Evolutionary conservation across 2,888 invertebrate genomes (phyloP).

Genomic region (Dioctria linearis): DNA sequence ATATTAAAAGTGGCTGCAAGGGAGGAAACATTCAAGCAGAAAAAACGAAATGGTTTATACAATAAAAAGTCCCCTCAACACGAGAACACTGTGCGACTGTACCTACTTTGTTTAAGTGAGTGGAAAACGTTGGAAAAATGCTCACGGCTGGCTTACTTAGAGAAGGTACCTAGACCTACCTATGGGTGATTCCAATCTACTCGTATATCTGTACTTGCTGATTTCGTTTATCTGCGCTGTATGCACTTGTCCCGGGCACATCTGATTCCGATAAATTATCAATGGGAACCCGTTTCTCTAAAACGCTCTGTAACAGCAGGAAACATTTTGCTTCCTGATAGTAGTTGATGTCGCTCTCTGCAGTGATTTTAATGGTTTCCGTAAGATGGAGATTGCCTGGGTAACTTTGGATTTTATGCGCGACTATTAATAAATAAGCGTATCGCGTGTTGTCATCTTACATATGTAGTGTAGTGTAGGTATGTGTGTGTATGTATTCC

Average conservation of each 20-base stretch:
- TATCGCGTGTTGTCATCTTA: slow-evolving; percentile 37
- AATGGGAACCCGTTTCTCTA: slow-evolving; percentile 25
- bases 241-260: slow-evolving; percentile 36
- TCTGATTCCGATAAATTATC: slow-evolving; percentile 46
- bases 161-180: no score
- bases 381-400: slow-evolving; percentile 2
- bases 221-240: slow-evolving; percentile 40
- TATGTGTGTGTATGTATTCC: no score
- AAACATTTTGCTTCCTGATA: slow-evolving; percentile 37
- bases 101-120: not conserved
- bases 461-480: not conserved
- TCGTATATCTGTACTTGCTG: not conserved
- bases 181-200: slow-evolving; percentile 5
- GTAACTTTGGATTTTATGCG: not conserved
- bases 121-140: slow-evolving; percentile 8
- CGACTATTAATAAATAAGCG: slow-evolving; percentile 37
- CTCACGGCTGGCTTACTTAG: not conserved
- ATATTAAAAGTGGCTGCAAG: no score
- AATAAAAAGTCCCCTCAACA: no score
- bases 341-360: slow-evolving; percentile 38
- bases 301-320: slow-evolving; percentile 33
- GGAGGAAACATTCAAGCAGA: no score
- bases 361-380: slow-evolving; percentile 45
- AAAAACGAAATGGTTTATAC: no score
- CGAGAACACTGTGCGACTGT: no score